phyloP scores from a whole-genome alignment of 2,113 vertebrate genomes.

The Eurypyga helias region DNA sequence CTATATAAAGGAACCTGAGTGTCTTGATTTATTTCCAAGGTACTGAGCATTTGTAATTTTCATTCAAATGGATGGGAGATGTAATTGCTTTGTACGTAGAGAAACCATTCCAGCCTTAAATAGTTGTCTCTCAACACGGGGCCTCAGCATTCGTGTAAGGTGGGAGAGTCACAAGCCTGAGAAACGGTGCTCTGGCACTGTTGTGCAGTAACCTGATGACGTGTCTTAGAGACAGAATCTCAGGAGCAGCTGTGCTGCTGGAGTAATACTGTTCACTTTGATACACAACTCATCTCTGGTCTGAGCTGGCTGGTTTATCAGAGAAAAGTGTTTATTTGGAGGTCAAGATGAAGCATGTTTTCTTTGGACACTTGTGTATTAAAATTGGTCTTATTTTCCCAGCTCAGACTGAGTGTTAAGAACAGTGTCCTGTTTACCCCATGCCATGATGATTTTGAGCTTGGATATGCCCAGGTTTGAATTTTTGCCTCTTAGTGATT shows the following conservation, averaged over 20 bases:
- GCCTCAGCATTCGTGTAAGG: fast-evolving
- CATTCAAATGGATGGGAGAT: background rate
- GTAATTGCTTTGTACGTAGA: background rate
- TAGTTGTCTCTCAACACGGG: fast-evolving
- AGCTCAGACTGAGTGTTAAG: background rate
- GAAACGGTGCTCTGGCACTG: background rate
- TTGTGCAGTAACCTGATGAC: fast-evolving
- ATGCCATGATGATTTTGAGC: background rate
- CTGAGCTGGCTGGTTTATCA: fast-evolving
- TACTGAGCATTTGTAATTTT: background rate
- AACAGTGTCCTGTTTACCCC: background rate
- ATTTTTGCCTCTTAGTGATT: background rate
- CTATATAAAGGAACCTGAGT: background rate
- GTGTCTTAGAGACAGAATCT: background rate
- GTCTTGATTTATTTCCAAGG: background rate
- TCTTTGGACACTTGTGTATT: background rate
- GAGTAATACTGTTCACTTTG: background rate
- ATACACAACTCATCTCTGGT: background rate
- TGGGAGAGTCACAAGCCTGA: background rate
- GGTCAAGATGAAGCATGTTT: background rate
- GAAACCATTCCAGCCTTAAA: background rate
- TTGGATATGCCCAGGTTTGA: background rate
- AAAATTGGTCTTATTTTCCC: background rate
- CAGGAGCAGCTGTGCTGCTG: background rate
- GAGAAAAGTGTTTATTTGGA: fast-evolving